Percentiles rank a stretch among this genome's conserved stretches.
These are phyloP conservation scores for Phylloscopus collybita DNA, from an alignment of 2,797 vertebrate genomes.

Conservation along the genomic window DNA sequence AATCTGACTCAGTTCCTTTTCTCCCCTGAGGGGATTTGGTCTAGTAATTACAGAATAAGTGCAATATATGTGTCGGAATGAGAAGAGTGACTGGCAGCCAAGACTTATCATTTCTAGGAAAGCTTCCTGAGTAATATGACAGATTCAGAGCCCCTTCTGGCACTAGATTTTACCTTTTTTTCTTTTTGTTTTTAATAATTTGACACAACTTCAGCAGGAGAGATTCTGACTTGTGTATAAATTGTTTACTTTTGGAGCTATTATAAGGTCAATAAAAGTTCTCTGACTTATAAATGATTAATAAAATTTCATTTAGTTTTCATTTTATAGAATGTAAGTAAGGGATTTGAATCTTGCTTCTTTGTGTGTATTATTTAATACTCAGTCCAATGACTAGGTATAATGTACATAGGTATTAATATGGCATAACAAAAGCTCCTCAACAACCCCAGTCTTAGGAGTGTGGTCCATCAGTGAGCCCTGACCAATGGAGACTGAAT, in stretches of 20 bases:
- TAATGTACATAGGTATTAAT: background rate
- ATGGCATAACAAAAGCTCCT: background rate
- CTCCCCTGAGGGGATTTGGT: background rate
- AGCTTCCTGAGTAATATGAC: background rate
- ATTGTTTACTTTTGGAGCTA: rapidly evolving
- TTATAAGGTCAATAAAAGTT: background rate
- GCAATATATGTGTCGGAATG: background rate
- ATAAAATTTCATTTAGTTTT: background rate
- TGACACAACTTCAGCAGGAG: background rate
- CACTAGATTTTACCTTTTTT: background rate
- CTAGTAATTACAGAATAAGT: background rate
- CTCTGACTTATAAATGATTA: background rate
- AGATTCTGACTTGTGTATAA: background rate
- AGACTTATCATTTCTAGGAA: background rate
- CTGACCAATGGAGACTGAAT: background rate
- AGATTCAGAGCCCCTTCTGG: background rate
- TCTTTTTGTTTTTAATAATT: background rate
- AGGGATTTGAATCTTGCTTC: background rate
- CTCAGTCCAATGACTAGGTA: background rate
- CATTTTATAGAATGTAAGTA: background rate
- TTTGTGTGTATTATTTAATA: background rate
- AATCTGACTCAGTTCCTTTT: background rate
- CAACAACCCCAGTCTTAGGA: background rate
- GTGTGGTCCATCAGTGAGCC: background rate
- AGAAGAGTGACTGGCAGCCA: background rate